phyloP scores from a whole-genome alignment of 2,888 invertebrate genomes.

The Marronus borbonicus region DNA sequence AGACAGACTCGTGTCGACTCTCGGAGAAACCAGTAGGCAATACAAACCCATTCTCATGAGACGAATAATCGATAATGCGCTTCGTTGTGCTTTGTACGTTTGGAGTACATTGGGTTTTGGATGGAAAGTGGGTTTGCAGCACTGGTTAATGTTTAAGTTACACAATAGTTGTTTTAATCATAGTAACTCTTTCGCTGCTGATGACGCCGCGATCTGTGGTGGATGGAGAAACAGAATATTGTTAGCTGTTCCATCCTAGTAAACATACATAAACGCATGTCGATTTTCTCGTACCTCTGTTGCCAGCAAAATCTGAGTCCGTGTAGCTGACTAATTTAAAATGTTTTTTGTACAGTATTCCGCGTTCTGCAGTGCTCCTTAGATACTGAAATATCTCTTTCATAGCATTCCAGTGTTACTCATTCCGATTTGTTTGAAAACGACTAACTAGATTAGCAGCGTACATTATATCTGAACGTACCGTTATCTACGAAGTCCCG shows the following conservation, averaged over 20 bases:
- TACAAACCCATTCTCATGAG: too few relatives aligned
- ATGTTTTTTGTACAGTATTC: background rate
- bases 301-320: background rate
- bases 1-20: too few relatives aligned
- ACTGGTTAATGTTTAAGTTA: too few relatives aligned
- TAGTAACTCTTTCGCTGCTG: background rate
- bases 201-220: conserved; percentile 9
- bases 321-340: background rate
- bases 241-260: conserved; percentile 23
- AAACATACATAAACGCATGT: background rate
- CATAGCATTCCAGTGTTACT: background rate
- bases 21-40: too few relatives aligned
- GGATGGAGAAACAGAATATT: background rate
- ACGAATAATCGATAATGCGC: too few relatives aligned
- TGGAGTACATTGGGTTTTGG: too few relatives aligned
- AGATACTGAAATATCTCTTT: background rate
- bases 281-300: background rate
- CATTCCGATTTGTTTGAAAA: background rate
- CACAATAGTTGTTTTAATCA: background rate
- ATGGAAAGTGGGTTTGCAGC: too few relatives aligned
- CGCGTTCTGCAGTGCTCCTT: background rate
- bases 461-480: background rate
- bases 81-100: too few relatives aligned
- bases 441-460: background rate
- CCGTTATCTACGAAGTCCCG: background rate